Conservation (phyloP, 2,113 vertebrate genomes). For the Clarias macrocephalus region DNA sequence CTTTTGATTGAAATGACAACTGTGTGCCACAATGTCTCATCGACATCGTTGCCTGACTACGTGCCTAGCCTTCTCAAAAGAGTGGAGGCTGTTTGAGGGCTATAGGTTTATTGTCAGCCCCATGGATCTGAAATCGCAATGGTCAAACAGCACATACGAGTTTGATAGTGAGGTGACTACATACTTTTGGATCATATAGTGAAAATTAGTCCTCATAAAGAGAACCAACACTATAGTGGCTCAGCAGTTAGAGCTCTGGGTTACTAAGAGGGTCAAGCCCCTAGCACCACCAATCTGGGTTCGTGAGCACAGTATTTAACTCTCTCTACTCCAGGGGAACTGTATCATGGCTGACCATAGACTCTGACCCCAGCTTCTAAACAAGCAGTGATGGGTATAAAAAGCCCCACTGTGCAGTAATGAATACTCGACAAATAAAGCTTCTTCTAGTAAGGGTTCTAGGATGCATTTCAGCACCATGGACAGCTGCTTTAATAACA, state of each 20-base stretch:
- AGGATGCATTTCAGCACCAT: constrained; percentile 6
- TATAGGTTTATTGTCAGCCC: not conserved
- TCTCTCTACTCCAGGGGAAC: too few species aligned
- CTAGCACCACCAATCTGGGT: too few species aligned
- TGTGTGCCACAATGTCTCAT: not conserved
- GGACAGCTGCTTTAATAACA: not conserved
- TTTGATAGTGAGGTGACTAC: not conserved
- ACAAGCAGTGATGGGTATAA: too few species aligned
- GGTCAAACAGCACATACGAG: not conserved
- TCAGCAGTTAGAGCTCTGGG: too few species aligned
- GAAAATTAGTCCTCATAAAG: not conserved
- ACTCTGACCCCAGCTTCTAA: too few species aligned
- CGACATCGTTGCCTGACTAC: too few species aligned
- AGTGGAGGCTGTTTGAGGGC: not conserved
- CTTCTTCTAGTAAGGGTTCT: not conserved
- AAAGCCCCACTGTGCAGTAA: too few species aligned
- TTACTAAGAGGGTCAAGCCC: too few species aligned
- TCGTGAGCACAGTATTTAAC: too few species aligned
- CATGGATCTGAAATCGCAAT: not conserved
- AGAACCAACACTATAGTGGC: not conserved
- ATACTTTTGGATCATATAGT: not conserved
- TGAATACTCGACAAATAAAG: too few species aligned
- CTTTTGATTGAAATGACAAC: not conserved
- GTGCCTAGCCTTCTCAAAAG: not conserved
- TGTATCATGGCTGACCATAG: too few species aligned